These are phyloP conservation scores for Oncorhynchus clarkii DNA, from an alignment of 2,113 vertebrate genomes.

Conservation along the genomic window DNA sequence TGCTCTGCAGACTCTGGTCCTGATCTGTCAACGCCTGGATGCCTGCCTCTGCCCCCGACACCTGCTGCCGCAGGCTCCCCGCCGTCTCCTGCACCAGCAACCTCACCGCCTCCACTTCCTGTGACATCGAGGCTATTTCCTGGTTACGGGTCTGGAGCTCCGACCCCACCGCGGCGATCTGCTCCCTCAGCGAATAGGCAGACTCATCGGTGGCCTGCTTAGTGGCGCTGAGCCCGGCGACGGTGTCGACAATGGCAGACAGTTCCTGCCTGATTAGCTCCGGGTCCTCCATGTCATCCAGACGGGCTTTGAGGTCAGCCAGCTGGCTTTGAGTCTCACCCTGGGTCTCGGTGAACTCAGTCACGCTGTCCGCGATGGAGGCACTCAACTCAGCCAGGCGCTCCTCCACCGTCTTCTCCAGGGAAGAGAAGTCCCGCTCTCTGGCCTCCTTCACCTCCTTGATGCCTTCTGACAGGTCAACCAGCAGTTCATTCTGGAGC, in stretches of 20 bases:
- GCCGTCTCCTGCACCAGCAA: conserved; percentile 73
- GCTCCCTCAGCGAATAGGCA: conserved; percentile 73
- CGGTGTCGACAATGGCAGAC: conserved; percentile 68
- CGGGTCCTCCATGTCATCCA: conserved; percentile 72
- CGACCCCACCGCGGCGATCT: conserved; percentile 80
- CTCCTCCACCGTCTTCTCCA: conserved; percentile 90
- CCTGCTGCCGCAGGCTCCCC: conserved; percentile 74
- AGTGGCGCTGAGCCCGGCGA: conserved; percentile 74
- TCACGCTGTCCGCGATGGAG: conserved; percentile 87
- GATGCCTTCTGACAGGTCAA: conserved; percentile 86
- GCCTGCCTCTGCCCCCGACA: conserved; percentile 68
- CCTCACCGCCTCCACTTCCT: conserved; percentile 82
- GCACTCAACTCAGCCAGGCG: conserved; percentile 86
- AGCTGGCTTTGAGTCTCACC: conserved; percentile 84
- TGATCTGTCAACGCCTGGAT: conserved; percentile 68
- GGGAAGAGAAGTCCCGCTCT: conserved; percentile 85
- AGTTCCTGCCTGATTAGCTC: conserved; percentile 74
- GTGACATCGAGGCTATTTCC: conserved; percentile 84
- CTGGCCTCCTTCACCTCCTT: conserved; percentile 88
- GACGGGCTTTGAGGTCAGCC: conserved; percentile 76
- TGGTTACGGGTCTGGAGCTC: conserved; percentile 89
- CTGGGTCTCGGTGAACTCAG: conserved; percentile 86
- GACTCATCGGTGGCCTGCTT: conserved; percentile 68
- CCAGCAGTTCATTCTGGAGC: conserved; percentile 88
- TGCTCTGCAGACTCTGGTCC: conserved; percentile 64